A percentile compares a stretch with the other conserved stretches of the same genome.
phyloP scores from a whole-genome alignment of 1,140 invertebrate genomes.

The Saccostrea echinata region DNA sequence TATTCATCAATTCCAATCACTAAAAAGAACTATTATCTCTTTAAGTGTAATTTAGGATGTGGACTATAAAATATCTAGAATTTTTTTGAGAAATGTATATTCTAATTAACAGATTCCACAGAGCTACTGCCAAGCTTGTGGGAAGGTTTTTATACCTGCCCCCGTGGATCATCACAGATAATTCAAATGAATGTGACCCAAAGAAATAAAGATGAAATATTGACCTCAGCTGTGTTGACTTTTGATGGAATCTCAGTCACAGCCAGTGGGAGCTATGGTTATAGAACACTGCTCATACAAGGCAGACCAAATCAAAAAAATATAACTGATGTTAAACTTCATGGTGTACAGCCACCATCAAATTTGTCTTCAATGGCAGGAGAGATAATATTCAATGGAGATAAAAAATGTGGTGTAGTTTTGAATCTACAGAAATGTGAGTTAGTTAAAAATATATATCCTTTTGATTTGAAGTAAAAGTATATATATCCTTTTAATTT shows the following conservation, averaged over 20 bases:
- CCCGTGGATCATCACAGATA: neutral
- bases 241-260: neutral
- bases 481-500: no score
- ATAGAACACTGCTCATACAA: neutral
- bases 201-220: neutral
- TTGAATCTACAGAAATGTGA: constrained; percentile 2
- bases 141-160: constrained; percentile 46
- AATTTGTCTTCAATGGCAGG: neutral
- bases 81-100: no score
- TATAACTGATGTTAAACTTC: neutral
- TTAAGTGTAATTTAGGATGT: no score
- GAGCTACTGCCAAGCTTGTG: constrained; percentile 54
- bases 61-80: no score
- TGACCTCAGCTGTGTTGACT: neutral
- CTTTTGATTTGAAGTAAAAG: no score
- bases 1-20: no score
- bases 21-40: no score
- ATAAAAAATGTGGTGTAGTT: neutral
- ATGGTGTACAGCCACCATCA: neutral
- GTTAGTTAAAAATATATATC: neutral
- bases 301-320: neutral
- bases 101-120: constrained; percentile 20
- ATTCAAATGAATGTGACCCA: constrained; percentile 39
- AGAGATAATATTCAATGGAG: neutral
- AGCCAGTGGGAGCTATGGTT: neutral